Conservation (phyloP, 2,797 vertebrate genomes). For the Ispidina picta region DNA sequence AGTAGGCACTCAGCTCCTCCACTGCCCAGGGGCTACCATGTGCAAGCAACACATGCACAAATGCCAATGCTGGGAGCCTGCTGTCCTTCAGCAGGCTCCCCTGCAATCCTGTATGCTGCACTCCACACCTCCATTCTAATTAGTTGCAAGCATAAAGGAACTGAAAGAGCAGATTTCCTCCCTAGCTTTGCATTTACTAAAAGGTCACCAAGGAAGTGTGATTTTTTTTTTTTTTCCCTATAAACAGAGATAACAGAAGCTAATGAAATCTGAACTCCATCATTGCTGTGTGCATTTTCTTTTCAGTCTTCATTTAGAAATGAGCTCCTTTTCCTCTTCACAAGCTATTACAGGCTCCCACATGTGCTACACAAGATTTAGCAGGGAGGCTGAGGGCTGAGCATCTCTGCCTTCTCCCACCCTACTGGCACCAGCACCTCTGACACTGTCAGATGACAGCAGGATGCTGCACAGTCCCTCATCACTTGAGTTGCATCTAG, state of each 20-base stretch:
- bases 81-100: background rate
- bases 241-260: constrained; percentile 54
- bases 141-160: constrained; percentile 26
- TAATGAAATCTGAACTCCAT: constrained; percentile 70
- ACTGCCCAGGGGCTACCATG: background rate
- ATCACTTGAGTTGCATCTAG: background rate
- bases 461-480: background rate
- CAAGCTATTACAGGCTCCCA: background rate
- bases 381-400: background rate
- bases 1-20: background rate
- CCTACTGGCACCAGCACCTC: background rate
- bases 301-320: background rate
- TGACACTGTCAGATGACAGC: background rate
- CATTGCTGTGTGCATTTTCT: background rate
- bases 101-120: background rate
- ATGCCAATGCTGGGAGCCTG: rapidly evolving
- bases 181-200: constrained; percentile 59
- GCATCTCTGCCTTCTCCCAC: background rate
- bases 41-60: too few species aligned
- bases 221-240: constrained; percentile 37
- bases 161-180: constrained; percentile 24
- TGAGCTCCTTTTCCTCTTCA: background rate
- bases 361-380: background rate
- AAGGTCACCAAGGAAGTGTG: constrained; percentile 73
- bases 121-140: constrained; percentile 2